Conservation (phyloP, 1,140 invertebrate species). For the Rhynchophorus ferrugineus region DNA sequence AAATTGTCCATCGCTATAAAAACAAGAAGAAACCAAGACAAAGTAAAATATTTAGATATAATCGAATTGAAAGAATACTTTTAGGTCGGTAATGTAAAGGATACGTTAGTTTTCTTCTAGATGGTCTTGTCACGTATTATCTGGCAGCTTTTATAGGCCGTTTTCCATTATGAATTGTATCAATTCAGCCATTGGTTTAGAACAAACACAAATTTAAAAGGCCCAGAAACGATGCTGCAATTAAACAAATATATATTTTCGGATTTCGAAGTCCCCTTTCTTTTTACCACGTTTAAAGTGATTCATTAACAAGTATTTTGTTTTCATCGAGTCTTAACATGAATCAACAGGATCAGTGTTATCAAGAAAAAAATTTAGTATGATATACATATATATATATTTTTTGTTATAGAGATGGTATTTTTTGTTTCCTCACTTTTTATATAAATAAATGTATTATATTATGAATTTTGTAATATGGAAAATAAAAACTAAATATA, state of each 20-base stretch:
- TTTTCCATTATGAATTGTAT: constrained; percentile 4
- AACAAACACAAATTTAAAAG: background rate
- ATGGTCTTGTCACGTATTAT: background rate
- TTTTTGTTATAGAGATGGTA: background rate
- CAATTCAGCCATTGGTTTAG: constrained; percentile 4
- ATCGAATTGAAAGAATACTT: background rate
- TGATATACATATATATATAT: background rate
- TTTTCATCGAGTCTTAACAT: background rate
- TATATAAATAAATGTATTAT: background rate
- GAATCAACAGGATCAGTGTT: background rate
- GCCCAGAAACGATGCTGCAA: background rate
- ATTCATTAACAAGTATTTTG: background rate
- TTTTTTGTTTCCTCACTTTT: background rate
- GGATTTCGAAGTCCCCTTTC: background rate
- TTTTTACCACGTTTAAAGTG: background rate
- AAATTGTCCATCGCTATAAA: constrained; percentile 3
- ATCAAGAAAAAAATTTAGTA: background rate
- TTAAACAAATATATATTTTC: background rate
- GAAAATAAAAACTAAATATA: background rate
- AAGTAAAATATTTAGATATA: constrained; percentile 2
- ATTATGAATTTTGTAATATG: background rate
- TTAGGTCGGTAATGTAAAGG: constrained; percentile 1
- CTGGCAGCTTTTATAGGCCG: background rate
- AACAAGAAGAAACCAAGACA: background rate
- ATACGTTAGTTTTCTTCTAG: constrained; percentile 1